A percentile compares a stretch with the other conserved stretches of the same genome.
phyloP scores from a whole-genome alignment of 2,797 vertebrate genomes.

The Carcharodon carcharias region DNA sequence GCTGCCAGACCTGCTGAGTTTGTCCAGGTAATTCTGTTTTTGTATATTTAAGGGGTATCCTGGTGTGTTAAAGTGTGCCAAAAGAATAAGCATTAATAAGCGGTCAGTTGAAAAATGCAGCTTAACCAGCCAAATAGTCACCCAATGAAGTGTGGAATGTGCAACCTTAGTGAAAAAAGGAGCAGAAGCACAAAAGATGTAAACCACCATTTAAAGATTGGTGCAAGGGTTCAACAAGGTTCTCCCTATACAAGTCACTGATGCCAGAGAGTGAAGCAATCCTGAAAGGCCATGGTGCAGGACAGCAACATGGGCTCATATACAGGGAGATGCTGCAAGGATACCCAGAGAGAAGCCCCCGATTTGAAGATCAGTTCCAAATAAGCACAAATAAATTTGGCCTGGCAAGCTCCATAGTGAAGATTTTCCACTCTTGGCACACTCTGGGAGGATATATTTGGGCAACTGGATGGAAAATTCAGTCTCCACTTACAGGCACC shows the following conservation, averaged over 20 bases:
- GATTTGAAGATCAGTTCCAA: background rate
- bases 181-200: background rate
- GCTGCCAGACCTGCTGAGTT: too few relatives aligned
- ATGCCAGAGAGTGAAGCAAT: background rate
- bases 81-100: too few relatives aligned
- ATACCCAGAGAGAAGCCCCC: too few relatives aligned
- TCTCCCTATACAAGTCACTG: background rate
- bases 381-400: background rate
- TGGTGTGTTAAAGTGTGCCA: background rate
- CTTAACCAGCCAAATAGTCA: background rate
- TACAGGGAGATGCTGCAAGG: background rate
- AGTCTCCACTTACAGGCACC: too few relatives aligned
- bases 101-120: background rate
- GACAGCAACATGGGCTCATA: background rate
- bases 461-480: background rate
- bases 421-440: background rate
- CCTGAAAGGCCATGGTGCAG: background rate
- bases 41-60: too few relatives aligned
- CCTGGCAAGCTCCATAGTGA: background rate
- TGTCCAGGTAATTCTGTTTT: too few relatives aligned
- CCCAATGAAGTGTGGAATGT: background rate
- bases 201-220: background rate
- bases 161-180: background rate
- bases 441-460: background rate
- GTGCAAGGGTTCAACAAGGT: background rate